A percentile compares a stretch with the other conserved stretches of the same genome.
These are phyloP conservation scores for Brachyistius frenatus DNA, from an alignment of 2,113 vertebrate species.

Conservation along the genomic window DNA sequence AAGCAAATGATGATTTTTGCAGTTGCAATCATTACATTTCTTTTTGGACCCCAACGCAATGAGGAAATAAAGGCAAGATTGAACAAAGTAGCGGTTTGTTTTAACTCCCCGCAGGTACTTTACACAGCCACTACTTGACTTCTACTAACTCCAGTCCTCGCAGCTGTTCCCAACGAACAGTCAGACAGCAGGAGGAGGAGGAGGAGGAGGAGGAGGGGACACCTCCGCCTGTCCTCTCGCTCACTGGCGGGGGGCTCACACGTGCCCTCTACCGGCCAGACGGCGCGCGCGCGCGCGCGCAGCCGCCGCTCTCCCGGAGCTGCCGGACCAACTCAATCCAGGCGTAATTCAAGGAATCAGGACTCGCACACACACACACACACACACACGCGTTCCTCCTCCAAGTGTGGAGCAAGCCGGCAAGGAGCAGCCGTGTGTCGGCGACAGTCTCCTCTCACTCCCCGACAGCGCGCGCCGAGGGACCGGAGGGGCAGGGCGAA, in stretches of 20 bases:
- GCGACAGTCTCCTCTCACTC: slow-evolving; percentile 40
- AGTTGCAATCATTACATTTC: no score
- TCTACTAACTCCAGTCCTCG: background rate
- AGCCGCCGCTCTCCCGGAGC: slow-evolving; percentile 62
- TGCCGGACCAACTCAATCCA: slow-evolving; percentile 72
- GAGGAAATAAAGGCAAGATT: background rate
- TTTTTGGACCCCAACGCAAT: background rate
- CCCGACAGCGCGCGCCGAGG: slow-evolving; percentile 32
- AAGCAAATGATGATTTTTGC: background rate
- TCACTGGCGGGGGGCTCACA: slow-evolving; percentile 46
- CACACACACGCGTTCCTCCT: slow-evolving; percentile 71
- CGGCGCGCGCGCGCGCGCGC: slow-evolving; percentile 29
- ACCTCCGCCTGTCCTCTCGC: slow-evolving; percentile 11
- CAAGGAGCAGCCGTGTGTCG: slow-evolving; percentile 57
- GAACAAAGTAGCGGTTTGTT: background rate
- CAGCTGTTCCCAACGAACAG: slow-evolving; percentile 38
- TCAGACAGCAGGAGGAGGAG: background rate
- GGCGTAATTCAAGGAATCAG: slow-evolving; percentile 78
- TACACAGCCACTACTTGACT: background rate
- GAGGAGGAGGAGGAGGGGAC: slow-evolving; percentile 40
- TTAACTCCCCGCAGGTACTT: slow-evolving; percentile 1
- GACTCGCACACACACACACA: slow-evolving; percentile 77
- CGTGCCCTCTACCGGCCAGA: slow-evolving; percentile 78
- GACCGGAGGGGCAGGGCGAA: slow-evolving; percentile 37
- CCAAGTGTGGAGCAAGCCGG: slow-evolving; percentile 73